Evolutionary conservation across 1,140 invertebrate species (phyloP), one percentile per base, ranked within the genome.

Genomic region (Camponotus vicinus): DNA sequence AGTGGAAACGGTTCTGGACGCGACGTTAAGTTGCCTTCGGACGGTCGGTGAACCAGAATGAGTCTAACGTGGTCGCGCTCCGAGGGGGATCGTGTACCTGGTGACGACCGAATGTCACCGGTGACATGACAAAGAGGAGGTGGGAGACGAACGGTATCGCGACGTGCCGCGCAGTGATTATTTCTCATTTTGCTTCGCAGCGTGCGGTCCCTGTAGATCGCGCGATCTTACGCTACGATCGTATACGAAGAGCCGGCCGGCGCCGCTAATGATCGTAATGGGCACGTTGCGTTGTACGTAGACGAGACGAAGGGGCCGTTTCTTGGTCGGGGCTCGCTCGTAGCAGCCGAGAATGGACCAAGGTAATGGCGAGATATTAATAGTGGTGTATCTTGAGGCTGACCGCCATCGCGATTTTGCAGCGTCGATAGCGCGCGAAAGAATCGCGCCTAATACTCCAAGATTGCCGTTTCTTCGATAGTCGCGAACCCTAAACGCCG

Each of bases 181-280:
- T 85, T 85, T 45, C 71, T 77, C 83, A 75, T 76, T 77, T 79
- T 79, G 75, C 61, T 40, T 45, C 83, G 75, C 75, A 83, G 83
- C 75, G 75, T 64, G 71, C 75, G 83, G 83, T 78, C 75, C 34
- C 59, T 79, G 83, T 55, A 57, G 69, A 83, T 83, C 79, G 79
- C 70, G 67, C 78, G 78, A 80, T 80, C 78, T 57, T 52, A 52
- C 4, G 13, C 49, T 18, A 52, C 4, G 49, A 52, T 52, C 69
- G 40, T 73, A 61, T 55, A 49, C 55, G 70, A 52, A 71, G 61
- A 85, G 18, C 27, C 45, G 49, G 66, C 55, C 57, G 66, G 57
- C 64, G 77, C 77, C 85, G 78, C 76, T 86, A 86, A 86, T 82
- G 76, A 79, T 70, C 77, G 85, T 86, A 86, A 86, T 86, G 85